These are phyloP conservation scores for Graphium colonna DNA, from an alignment of 2,888 invertebrate species.

Conservation along the genomic window DNA sequence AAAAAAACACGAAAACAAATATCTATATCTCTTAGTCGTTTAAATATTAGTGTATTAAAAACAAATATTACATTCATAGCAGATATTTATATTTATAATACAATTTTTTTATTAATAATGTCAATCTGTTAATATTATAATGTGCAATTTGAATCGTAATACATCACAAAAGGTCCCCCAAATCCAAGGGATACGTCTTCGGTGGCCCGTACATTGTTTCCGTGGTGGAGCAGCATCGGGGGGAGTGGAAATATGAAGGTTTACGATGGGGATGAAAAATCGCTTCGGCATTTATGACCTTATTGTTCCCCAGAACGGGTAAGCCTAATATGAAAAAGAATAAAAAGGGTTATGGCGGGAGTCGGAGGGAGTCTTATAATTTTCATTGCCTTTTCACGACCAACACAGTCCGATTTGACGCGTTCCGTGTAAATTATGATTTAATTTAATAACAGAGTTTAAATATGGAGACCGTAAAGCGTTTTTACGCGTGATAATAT, in stretches of 20 bases:
- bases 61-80: too few relatives aligned
- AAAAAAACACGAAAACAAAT: too few relatives aligned
- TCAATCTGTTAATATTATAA: background rate
- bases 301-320: slow-evolving; percentile 53
- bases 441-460: slow-evolving; percentile 72
- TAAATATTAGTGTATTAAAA: slow-evolving; percentile 14
- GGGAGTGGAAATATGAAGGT: slow-evolving; percentile 39
- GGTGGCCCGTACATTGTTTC: slow-evolving; percentile 42
- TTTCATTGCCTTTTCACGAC: slow-evolving; percentile 71
- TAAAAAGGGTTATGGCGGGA: slow-evolving; percentile 47
- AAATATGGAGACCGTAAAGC: slow-evolving; percentile 65
- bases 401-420: slow-evolving; percentile 67
- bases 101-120: too few relatives aligned
- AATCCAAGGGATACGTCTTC: slow-evolving; percentile 28
- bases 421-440: slow-evolving; percentile 74
- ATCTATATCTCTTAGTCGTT: too few relatives aligned
- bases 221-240: slow-evolving; percentile 46
- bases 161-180: slow-evolving; percentile 18
- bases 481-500: slow-evolving; percentile 75
- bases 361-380: slow-evolving; percentile 62
- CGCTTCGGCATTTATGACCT: slow-evolving; percentile 59
- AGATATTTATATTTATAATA: too few relatives aligned
- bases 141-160: slow-evolving; percentile 5
- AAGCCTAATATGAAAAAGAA: slow-evolving; percentile 48
- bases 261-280: slow-evolving; percentile 64